A percentile compares a stretch with the other conserved stretches of the same genome.
Conservation (phyloP, 2,888 invertebrate genomes). For the Zonitis immaculata region DNA sequence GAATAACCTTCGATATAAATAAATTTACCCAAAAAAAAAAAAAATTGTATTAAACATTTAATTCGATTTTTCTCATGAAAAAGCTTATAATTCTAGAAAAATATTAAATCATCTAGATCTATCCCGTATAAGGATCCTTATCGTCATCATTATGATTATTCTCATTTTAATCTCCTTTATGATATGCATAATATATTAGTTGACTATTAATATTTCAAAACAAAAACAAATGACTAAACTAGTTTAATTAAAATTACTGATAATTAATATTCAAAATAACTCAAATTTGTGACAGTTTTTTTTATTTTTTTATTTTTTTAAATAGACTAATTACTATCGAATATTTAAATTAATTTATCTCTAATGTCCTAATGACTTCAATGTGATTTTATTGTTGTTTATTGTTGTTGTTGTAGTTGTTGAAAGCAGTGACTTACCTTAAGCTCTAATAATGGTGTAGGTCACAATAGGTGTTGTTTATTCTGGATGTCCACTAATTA, state of each 20-base stretch:
- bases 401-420: too few relatives aligned
- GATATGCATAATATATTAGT: constrained; percentile 4
- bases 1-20: not conserved
- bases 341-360: too few relatives aligned
- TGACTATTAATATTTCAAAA: constrained; percentile 9
- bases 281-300: too few relatives aligned
- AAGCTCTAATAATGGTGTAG: not conserved
- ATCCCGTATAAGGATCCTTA: constrained; percentile 6
- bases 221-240: not conserved
- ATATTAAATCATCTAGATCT: not conserved
- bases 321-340: too few relatives aligned
- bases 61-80: too few relatives aligned
- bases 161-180: constrained; percentile 13
- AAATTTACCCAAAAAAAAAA: too few relatives aligned
- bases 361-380: too few relatives aligned
- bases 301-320: too few relatives aligned
- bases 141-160: constrained; percentile 2
- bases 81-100: too few relatives aligned
- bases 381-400: too few relatives aligned
- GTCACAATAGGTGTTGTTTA: not conserved
- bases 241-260: not conserved
- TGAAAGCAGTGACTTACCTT: not conserved
- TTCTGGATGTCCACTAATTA: constrained; percentile 8
- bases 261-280: not conserved
- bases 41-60: too few relatives aligned